Evolutionary conservation across 64 coral and sea anemone species (phyloP).

Genomic region (Astreopora myriophthalma): DNA sequence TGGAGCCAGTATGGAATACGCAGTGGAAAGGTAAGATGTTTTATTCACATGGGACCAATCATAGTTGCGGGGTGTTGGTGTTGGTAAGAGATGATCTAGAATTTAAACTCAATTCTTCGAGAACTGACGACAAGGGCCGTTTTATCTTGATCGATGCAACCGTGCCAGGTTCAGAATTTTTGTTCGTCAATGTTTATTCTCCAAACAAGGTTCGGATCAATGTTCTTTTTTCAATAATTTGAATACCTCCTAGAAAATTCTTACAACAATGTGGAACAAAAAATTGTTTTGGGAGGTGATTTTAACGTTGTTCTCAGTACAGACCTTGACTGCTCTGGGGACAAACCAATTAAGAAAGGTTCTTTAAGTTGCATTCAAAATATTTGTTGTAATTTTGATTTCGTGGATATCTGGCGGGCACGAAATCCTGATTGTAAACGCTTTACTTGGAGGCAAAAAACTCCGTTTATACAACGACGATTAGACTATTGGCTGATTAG

Average conservation of each 20-base stretch:
- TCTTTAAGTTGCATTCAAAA: constrained; percentile 12
- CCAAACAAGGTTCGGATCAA: constrained; percentile 8
- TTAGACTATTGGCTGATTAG: constrained; percentile 67
- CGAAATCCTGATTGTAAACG: constrained; percentile 44
- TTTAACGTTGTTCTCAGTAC: constrained; percentile 7
- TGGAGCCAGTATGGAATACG: constrained; percentile 46
- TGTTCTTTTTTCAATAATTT: constrained; percentile 13
- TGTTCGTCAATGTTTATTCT: neutral
- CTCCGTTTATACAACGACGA: constrained; percentile 32
- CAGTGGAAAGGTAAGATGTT: constrained; percentile 61
- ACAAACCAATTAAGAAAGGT: constrained; percentile 22
- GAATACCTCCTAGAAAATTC: neutral
- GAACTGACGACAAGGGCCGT: constrained; percentile 1
- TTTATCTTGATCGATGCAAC: constrained; percentile 32
- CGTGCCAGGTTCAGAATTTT: constrained; percentile 34
- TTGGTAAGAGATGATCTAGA: constrained; percentile 19
- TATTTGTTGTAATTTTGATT: constrained; percentile 15
- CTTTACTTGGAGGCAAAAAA: constrained; percentile 69
- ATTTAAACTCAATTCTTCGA: constrained; percentile 17
- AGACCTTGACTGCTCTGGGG: constrained; percentile 51
- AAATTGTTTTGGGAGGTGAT: constrained; percentile 34
- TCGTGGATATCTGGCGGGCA: constrained; percentile 47
- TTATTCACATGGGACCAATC: constrained; percentile 43
- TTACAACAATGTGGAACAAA: neutral
- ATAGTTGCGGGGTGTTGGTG: constrained; percentile 39